Base-by-base conservation (phyloP, 2,113 vertebrate species). In the Shinisaurus crocodilurus region DNA sequence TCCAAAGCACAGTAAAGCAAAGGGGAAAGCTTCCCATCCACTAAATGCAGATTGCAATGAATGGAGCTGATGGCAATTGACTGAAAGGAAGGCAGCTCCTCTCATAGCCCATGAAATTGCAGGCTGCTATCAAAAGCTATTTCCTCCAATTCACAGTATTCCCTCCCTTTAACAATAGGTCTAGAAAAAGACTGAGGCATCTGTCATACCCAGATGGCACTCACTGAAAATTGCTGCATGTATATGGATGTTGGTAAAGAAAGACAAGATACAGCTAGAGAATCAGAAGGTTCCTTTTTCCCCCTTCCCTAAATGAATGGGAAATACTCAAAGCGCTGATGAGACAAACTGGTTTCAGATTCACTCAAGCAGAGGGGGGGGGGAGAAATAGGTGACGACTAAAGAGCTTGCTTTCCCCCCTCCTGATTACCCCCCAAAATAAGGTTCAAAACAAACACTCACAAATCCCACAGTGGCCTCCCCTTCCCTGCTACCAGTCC, bases 181-280 rank as follows among this genome's bases (percentile, higher is more conserved):
- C 91, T 94, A 94, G 95, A 95, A 96, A 96, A 96, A 96, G 90
- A 90, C 69, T 0, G 90, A 90, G 90, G 96, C 96, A 96, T 95
- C 96, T 96, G 96, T 94, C 95, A 96, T 93, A 91, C 83, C 95
- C 95, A 97, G 96, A 95, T 97, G 96, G 95, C 94, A 95, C 93
- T 85, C 89, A 94, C 88, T 81, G 94, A 96, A 95, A 95, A 85
- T 50, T 92, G 82, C 92, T 89, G 43, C 0, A 0, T 86, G 57
- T 85, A 85, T 81, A 70, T 0, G n/a, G 83, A 94, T 94, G 93
- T 95, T 95, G 93, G 85, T 89, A 94, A 80, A 74, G 85, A 92
- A 93, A 65, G 18, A 82, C 34, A 92, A n/a, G 94, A 94, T 90
- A 92, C 94, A 94, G 95, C 74, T 91, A 89, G 92, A 88, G 85